Conservation (phyloP, 2,797 vertebrate genomes). For the Ispidina picta region DNA sequence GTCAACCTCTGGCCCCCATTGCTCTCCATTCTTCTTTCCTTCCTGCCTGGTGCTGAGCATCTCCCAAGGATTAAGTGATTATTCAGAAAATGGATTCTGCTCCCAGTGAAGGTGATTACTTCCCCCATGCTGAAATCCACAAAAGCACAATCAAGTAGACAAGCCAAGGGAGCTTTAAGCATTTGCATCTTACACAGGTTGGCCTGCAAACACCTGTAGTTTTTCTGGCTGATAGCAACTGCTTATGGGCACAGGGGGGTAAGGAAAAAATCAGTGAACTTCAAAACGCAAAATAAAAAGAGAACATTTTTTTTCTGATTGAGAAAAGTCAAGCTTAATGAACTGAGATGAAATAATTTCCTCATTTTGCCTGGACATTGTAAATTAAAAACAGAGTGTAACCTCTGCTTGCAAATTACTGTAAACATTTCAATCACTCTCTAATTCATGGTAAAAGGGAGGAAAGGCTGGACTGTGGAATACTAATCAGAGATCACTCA, state of each 20-base stretch:
- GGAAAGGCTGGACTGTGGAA: not conserved
- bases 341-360: slow-evolving; percentile 26
- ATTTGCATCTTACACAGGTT: slow-evolving; percentile 54
- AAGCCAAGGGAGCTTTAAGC: not conserved
- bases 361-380: slow-evolving; percentile 29
- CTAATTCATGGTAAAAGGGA: slow-evolving; percentile 5
- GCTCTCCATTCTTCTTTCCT: not conserved
- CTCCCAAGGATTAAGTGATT: slow-evolving; percentile 12
- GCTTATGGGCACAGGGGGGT: not conserved
- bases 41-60: slow-evolving; percentile 1
- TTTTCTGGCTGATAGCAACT: slow-evolving; percentile 30
- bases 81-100: slow-evolving; percentile 36
- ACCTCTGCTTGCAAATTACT: slow-evolving; percentile 45
- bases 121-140: slow-evolving; percentile 59
- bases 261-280: slow-evolving; percentile 26
- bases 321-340: slow-evolving; percentile 52
- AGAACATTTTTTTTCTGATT: slow-evolving; percentile 17
- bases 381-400: slow-evolving; percentile 44
- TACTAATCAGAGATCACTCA: not conserved
- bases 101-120: slow-evolving; percentile 40
- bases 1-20: not conserved
- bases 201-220: slow-evolving; percentile 51
- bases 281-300: not conserved
- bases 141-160: slow-evolving; percentile 61
- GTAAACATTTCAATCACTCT: slow-evolving; percentile 41